phyloP scores from a whole-genome alignment of 2,888 invertebrate species.

The Drosophila planitibia region DNA sequence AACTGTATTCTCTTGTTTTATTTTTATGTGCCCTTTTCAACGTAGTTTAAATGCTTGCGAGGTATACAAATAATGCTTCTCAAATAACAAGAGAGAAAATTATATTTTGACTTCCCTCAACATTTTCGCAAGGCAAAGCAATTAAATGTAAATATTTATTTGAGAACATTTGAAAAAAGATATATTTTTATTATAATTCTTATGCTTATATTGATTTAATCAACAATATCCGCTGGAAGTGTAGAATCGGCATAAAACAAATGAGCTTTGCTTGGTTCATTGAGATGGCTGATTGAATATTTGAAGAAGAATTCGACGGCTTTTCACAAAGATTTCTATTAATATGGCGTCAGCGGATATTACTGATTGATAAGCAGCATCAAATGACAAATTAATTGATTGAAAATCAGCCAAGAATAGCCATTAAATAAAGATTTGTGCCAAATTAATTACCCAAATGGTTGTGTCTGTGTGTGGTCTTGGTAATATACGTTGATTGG shows the following conservation, averaged over 20 bases:
- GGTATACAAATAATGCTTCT: not conserved
- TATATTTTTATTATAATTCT: not conserved
- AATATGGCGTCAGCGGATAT: slow-evolving; percentile 46
- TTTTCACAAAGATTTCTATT: slow-evolving; percentile 8
- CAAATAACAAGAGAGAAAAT: not conserved
- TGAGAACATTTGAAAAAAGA: slow-evolving; percentile 24
- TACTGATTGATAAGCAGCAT: slow-evolving; percentile 56
- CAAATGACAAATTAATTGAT: slow-evolving; percentile 76
- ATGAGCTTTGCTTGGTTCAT: slow-evolving; percentile 51
- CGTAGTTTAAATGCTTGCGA: not conserved
- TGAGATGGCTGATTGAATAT: slow-evolving; percentile 42
- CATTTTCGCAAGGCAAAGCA: slow-evolving; percentile 7
- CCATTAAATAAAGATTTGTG: slow-evolving; percentile 33
- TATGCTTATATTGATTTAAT: slow-evolving; percentile 22
- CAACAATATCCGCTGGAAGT: slow-evolving; percentile 48
- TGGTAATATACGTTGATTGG: slow-evolving; percentile 23
- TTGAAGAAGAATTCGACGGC: not conserved
- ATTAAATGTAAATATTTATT: slow-evolving; percentile 35
- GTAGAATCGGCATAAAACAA: slow-evolving; percentile 47
- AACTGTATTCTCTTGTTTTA: not conserved
- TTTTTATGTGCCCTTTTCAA: not conserved
- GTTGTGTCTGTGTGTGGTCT: slow-evolving; percentile 21
- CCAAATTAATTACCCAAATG: slow-evolving; percentile 35
- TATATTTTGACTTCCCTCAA: not conserved
- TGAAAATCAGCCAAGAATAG: slow-evolving; percentile 38